A percentile compares a stretch with the other conserved stretches of the same genome.
Evolutionary conservation across 2,888 invertebrate genomes (phyloP).

Genomic region (Euplagia quadripunctaria): DNA sequence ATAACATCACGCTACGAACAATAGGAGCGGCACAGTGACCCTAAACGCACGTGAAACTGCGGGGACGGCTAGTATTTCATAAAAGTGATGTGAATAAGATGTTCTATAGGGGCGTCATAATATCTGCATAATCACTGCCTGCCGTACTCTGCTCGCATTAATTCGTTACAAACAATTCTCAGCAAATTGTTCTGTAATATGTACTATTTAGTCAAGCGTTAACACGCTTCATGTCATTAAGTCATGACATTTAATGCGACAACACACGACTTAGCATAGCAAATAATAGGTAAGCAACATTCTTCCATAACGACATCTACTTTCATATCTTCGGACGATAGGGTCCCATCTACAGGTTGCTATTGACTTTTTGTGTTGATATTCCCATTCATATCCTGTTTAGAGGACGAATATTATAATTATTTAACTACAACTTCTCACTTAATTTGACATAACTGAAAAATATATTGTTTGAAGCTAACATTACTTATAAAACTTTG

Average conservation of each 20-base stretch:
- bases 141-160: constrained; percentile 65
- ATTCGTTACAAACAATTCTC: constrained; percentile 76
- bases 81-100: constrained; percentile 46
- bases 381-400: neutral
- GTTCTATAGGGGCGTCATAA: constrained; percentile 55
- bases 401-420: neutral
- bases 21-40: too few species aligned
- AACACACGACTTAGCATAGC: constrained; percentile 77
- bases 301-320: constrained; percentile 55
- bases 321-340: constrained; percentile 51
- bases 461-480: too few species aligned
- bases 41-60: too few species aligned
- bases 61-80: too few species aligned
- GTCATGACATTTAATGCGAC: constrained; percentile 68
- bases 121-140: constrained; percentile 71
- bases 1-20: too few species aligned
- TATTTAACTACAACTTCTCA: too few species aligned
- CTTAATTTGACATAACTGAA: too few species aligned
- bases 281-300: constrained; percentile 79
- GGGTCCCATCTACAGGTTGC: neutral
- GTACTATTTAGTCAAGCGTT: constrained; percentile 63
- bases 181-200: constrained; percentile 75
- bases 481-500: neutral
- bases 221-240: constrained; percentile 69
- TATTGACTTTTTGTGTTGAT: neutral